Evolutionary conservation across 1,140 invertebrate genomes (phyloP).

Genomic region (Aphelenchoides avenae): DNA sequence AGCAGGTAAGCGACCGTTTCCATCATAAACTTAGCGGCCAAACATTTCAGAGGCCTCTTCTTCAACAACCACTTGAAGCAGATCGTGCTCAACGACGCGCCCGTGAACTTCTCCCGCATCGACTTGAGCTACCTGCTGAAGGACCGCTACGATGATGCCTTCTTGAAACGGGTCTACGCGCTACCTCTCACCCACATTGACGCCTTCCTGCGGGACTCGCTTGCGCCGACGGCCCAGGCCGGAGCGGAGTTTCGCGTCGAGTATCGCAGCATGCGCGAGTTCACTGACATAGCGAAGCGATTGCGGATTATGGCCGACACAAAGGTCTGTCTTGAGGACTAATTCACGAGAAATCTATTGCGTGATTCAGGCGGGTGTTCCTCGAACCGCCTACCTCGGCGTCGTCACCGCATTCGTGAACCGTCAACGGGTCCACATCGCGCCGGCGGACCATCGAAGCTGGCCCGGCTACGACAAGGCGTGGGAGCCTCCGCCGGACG

Average conservation of each 20-base stretch:
- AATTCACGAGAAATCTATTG: not conserved
- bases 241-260: slow-evolving; percentile 34
- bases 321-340: slow-evolving; percentile 15
- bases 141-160: slow-evolving; percentile 82
- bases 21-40: not conserved
- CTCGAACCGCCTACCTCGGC: slow-evolving; percentile 84
- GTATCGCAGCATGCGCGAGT: slow-evolving; percentile 32
- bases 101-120: slow-evolving; percentile 80
- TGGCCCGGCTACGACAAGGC: slow-evolving; percentile 87
- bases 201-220: slow-evolving; percentile 11
- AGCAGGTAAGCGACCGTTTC: slow-evolving; percentile 46
- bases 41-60: slow-evolving; percentile 81
- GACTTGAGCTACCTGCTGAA: slow-evolving; percentile 87
- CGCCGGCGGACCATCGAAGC: slow-evolving; percentile 68
- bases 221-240: not conserved
- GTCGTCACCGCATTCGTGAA: slow-evolving; percentile 82
- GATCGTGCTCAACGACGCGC: slow-evolving; percentile 83
- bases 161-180: slow-evolving; percentile 72
- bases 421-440: slow-evolving; percentile 76
- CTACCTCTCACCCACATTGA: slow-evolving; percentile 16
- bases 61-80: slow-evolving; percentile 94
- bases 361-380: slow-evolving; percentile 80
- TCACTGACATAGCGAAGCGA: slow-evolving; percentile 28
- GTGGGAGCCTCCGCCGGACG: slow-evolving; percentile 65
- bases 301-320: slow-evolving; percentile 42